These are phyloP conservation scores for Drosophila ficusphila DNA, from an alignment of 1,140 invertebrate genomes.

Conservation along the genomic window DNA sequence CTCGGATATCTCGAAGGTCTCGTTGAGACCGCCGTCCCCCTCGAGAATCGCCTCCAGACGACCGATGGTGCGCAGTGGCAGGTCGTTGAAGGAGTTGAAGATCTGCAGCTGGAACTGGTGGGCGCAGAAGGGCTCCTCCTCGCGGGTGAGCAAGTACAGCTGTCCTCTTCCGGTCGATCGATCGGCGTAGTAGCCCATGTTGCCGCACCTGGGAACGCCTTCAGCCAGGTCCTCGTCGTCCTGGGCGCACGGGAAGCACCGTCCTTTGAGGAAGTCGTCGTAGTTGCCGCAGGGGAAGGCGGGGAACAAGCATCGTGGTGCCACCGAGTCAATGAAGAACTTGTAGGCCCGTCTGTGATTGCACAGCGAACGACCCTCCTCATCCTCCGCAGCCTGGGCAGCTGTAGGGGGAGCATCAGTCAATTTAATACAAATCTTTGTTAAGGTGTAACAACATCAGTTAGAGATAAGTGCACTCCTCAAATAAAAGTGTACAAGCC, in stretches of 20 bases:
- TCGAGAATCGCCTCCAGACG: slow-evolving; percentile 93
- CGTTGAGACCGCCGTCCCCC: slow-evolving; percentile 92
- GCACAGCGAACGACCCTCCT: slow-evolving; percentile 94
- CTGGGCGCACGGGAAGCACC: slow-evolving; percentile 86
- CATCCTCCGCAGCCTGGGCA: slow-evolving; percentile 89
- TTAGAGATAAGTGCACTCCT: background rate
- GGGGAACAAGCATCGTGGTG: slow-evolving; percentile 94
- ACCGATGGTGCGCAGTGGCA: slow-evolving; percentile 88
- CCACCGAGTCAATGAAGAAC: slow-evolving; percentile 96
- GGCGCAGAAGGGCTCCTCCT: slow-evolving; percentile 96
- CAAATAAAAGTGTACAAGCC: too few relatives aligned
- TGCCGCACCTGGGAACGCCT: slow-evolving; percentile 89
- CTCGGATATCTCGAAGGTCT: slow-evolving; percentile 95
- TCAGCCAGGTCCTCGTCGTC: slow-evolving; percentile 79
- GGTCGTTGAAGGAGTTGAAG: slow-evolving; percentile 88
- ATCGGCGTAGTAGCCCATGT: slow-evolving; percentile 98
- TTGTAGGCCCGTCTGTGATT: slow-evolving; percentile 96
- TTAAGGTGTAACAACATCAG: too few relatives aligned
- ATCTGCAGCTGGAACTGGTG: slow-evolving; percentile 95
- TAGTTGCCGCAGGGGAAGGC: slow-evolving; percentile 94
- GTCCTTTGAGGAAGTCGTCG: slow-evolving; percentile 89
- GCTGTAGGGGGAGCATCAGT: slow-evolving; percentile 37
- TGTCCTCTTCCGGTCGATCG: slow-evolving; percentile 91
- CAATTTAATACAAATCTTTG: too few relatives aligned
- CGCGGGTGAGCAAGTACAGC: slow-evolving; percentile 93